These are phyloP conservation scores for Drosophila oshimai DNA, from an alignment of 1,140 invertebrate genomes.

Conservation along the genomic window DNA sequence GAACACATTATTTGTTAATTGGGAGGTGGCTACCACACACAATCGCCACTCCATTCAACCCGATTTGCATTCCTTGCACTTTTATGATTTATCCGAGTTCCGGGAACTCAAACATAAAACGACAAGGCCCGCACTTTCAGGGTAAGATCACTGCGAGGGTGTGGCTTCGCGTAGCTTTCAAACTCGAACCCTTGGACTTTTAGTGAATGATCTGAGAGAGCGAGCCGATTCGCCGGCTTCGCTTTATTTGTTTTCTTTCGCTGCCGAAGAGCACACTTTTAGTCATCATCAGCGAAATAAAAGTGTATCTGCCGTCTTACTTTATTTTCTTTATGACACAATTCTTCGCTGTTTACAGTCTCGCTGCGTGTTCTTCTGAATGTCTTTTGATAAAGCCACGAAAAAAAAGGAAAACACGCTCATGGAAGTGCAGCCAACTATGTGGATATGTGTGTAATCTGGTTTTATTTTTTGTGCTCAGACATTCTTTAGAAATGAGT, in stretches of 20 bases:
- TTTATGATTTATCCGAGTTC: constrained; percentile 71
- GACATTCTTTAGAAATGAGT: constrained; percentile 56
- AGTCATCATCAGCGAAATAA: constrained; percentile 70
- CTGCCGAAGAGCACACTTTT: constrained; percentile 41
- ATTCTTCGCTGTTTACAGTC: constrained; percentile 65
- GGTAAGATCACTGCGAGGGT: constrained; percentile 48
- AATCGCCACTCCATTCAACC: not conserved
- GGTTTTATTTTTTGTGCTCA: constrained; percentile 24
- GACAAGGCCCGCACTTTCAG: not conserved
- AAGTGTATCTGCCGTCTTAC: constrained; percentile 26
- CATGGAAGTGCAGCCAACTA: constrained; percentile 11
- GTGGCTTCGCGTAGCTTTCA: constrained; percentile 1
- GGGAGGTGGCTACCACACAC: not conserved
- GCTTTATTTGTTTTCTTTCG: constrained; percentile 46
- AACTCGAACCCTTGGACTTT: constrained; percentile 10
- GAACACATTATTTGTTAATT: not conserved
- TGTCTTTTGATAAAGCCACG: constrained; percentile 55
- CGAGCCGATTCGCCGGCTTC: constrained; percentile 6
- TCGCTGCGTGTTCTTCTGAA: constrained; percentile 56
- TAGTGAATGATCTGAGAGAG: constrained; percentile 46
- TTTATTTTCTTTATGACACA: constrained; percentile 77
- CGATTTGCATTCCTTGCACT: constrained; percentile 36
- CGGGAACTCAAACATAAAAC: constrained; percentile 40
- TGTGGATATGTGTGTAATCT: constrained; percentile 24
- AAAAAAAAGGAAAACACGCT: not conserved